These are phyloP conservation scores for Neosilurus hyrtlii DNA, from an alignment of 2,797 vertebrate species.

Conservation along the genomic window DNA sequence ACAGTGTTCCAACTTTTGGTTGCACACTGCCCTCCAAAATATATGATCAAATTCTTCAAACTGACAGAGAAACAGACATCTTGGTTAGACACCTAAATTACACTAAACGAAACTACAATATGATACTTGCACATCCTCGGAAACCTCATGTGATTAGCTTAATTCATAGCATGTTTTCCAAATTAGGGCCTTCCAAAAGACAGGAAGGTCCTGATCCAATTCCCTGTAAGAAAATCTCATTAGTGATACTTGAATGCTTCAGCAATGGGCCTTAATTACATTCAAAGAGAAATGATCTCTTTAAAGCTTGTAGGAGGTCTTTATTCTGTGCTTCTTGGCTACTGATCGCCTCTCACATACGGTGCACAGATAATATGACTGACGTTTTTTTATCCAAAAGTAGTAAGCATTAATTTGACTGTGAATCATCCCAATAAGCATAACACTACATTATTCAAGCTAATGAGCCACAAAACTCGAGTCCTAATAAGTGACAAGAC, in stretches of 20 bases:
- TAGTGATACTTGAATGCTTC: background rate
- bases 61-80: too few species aligned
- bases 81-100: background rate
- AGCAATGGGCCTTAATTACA: constrained; percentile 16
- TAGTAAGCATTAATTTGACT: background rate
- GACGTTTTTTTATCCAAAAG: background rate
- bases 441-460: background rate
- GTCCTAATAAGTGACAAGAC: background rate
- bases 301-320: constrained; percentile 2
- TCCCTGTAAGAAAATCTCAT: constrained; percentile 22
- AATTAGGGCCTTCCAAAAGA: background rate
- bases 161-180: constrained; percentile 5
- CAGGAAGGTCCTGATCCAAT: constrained; percentile 31
- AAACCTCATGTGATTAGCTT: background rate
- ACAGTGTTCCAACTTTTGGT: too few species aligned
- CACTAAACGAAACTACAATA: background rate
- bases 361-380: background rate
- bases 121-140: background rate
- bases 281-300: constrained; percentile 4
- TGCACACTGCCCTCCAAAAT: too few species aligned
- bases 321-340: background rate
- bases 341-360: background rate
- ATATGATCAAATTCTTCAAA: background rate
- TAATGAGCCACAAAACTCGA: background rate
- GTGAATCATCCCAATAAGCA: background rate